phyloP scores from a whole-genome alignment of 2,888 invertebrate species.

The Tiliacea aurago region DNA sequence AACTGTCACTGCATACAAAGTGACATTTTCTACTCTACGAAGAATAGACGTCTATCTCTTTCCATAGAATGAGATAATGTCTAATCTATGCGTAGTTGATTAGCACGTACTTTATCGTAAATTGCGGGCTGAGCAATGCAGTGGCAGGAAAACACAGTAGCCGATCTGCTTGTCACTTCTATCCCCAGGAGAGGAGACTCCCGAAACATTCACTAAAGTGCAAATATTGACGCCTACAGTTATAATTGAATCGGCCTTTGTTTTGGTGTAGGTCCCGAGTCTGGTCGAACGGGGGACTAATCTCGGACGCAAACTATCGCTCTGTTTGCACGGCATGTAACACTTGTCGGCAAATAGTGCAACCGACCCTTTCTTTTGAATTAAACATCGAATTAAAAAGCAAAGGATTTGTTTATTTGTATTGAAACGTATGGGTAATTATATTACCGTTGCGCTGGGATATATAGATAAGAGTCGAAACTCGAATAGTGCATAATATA shows the following conservation, averaged over 20 bases:
- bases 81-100: background rate
- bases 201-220: constrained; percentile 30
- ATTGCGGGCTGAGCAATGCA: background rate
- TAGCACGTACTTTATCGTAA: background rate
- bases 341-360: constrained; percentile 52
- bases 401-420: constrained; percentile 38
- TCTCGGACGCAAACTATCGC: constrained; percentile 56
- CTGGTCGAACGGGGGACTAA: constrained; percentile 53
- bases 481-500: too few species aligned
- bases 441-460: background rate
- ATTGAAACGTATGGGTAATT: constrained; percentile 2
- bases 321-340: constrained; percentile 39
- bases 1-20: background rate
- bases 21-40: too few species aligned
- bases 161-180: background rate
- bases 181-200: constrained; percentile 17
- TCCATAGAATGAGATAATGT: too few species aligned
- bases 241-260: constrained; percentile 63
- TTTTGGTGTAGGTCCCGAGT: constrained; percentile 50
- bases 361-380: constrained; percentile 51
- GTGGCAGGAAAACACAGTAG: background rate
- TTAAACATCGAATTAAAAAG: constrained; percentile 33
- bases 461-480: background rate
- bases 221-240: constrained; percentile 63
- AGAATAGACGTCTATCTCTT: background rate